Percentiles rank a stretch among this genome's conserved stretches.
These are phyloP conservation scores for Conomelus anceps DNA, from an alignment of 2,888 invertebrate species.

Conservation along the genomic window DNA sequence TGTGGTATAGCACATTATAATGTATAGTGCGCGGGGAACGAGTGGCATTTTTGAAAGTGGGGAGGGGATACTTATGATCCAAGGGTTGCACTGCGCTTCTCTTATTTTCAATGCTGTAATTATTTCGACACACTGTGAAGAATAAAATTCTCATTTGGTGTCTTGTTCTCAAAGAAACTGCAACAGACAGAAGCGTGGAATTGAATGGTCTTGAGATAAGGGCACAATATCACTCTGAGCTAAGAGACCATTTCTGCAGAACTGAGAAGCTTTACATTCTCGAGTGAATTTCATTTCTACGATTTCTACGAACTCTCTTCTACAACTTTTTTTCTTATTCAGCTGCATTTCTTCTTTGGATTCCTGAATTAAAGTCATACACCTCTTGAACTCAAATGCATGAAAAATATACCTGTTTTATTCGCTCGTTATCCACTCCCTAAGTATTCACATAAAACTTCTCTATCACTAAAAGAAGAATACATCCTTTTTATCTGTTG, in stretches of 20 bases:
- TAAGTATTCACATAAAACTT: neutral
- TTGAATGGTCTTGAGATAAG: neutral
- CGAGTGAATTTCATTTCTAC: neutral
- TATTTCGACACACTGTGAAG: constrained; percentile 6
- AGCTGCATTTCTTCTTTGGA: neutral
- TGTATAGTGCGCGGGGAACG: neutral
- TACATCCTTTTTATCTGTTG: neutral
- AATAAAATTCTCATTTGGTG: constrained; percentile 11
- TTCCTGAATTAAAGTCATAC: too few species aligned
- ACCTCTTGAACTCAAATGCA: neutral
- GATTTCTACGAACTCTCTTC: neutral
- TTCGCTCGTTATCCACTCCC: neutral
- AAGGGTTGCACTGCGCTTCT: neutral
- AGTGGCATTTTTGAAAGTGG: neutral
- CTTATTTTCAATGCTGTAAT: neutral
- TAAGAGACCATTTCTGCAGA: neutral
- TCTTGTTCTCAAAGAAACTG: neutral
- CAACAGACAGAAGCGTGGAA: neutral
- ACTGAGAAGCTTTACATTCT: neutral
- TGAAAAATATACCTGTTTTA: neutral
- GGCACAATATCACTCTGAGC: too few species aligned
- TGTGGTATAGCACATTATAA: neutral
- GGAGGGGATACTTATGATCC: neutral
- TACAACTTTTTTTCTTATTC: neutral
- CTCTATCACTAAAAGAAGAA: neutral